Evolutionary conservation across 2,888 invertebrate genomes (phyloP), one percentile per base, ranked within the genome.

Genomic region (Carpatolechia fugitivella): DNA sequence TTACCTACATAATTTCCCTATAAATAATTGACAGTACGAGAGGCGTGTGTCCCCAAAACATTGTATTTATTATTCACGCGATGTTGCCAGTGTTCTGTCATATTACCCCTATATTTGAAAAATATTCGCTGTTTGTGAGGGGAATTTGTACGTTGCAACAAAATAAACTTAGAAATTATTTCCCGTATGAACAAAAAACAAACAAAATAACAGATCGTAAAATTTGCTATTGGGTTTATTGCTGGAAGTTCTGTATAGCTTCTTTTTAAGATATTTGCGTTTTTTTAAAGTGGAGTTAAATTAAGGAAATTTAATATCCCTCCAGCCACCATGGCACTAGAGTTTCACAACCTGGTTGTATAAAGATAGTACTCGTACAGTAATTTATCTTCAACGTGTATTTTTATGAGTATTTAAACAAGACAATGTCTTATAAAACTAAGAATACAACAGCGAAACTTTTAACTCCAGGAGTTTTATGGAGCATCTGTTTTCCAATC

Each of bases 61-160:
- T 74, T 74, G 74, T 82, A 86, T 86, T 78, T 86, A 88, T 89
- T 87, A 89, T 89, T 89, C 87, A 88, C 69, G 69, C 72, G 65
- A 70, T 84, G 84, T 83, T 82, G 80, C 86, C 79, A 80, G 78
- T 83, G 81, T 80, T 82, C 82, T 86, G 87, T 87, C 86, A 85
- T 87, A 87, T 88, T 87, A 86, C 80, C 79, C 80, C 74, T 76
- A 79, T 87, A 86, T 84, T 80, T 82, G 80, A 77, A 78, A 86
- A 84, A 87, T 88, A 87, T 85, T 80, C 78, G 76, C 65, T 52
- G 70, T 73, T 71, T 81, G 87, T 78, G 85, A 81, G 80, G 76
- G 74, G 85, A 85, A 85, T 86, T 67, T 63, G 60, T 61, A 69
- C 66, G 67, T 24, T 6, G 63, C 70, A 62, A 63, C 64, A 65